phyloP scores from a whole-genome alignment of 2,888 invertebrate genomes.

The Habrosyne pyritoides region DNA sequence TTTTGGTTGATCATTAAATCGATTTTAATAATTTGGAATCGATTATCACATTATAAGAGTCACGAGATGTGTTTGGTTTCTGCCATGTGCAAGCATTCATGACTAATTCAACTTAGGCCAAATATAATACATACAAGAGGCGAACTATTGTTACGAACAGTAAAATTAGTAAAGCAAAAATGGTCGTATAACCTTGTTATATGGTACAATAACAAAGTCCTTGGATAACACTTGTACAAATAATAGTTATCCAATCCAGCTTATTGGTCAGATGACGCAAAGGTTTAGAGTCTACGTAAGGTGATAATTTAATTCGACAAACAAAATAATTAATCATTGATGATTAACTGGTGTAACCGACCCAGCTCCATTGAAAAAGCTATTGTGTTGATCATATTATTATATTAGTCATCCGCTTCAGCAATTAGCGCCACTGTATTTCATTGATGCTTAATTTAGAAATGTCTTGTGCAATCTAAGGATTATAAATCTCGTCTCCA shows the following conservation, averaged over 20 bases:
- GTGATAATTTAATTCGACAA: background rate
- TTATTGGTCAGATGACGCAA: constrained; percentile 43
- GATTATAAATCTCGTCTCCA: background rate
- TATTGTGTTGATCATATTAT: background rate
- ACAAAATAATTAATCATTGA: background rate
- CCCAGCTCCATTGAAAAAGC: background rate
- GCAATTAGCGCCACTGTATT: background rate
- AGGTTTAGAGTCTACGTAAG: constrained; percentile 7
- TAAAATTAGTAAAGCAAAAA: constrained; percentile 26
- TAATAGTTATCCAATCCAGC: constrained; percentile 57
- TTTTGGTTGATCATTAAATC: background rate
- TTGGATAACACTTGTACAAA: constrained; percentile 70
- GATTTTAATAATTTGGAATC: background rate
- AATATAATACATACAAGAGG: constrained; percentile 27
- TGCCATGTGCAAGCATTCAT: constrained; percentile 15
- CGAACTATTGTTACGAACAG: constrained; percentile 25
- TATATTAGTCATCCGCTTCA: background rate
- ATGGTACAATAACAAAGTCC: constrained; percentile 48
- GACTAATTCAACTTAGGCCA: constrained; percentile 19
- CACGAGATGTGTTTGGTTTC: background rate
- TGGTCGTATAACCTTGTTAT: constrained; percentile 33
- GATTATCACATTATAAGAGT: constrained; percentile 2
- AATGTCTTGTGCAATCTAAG: background rate
- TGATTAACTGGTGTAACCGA: background rate
- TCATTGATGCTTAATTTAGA: background rate